Conservation (phyloP, 2,113 vertebrate genomes). For the Urocynchramus pylzowi region DNA sequence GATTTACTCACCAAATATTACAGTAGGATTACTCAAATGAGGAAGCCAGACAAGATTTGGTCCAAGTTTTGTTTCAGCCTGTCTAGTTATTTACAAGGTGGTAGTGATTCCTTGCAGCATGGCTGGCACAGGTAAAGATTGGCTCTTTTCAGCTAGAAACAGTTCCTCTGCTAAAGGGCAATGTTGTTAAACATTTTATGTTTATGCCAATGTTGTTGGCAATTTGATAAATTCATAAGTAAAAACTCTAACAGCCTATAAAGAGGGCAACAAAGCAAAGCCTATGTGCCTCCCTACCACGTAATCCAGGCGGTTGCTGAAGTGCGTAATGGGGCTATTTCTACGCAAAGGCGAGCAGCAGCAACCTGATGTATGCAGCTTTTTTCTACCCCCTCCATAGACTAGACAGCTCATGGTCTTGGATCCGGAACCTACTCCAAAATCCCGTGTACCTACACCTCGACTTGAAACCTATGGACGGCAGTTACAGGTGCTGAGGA, state of each 20-base stretch:
- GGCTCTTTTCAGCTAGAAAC: neutral
- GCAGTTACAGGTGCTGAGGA: neutral
- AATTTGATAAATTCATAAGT: neutral
- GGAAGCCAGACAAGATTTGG: neutral
- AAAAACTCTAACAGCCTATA: neutral
- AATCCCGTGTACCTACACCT: too few relatives aligned
- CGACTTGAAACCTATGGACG: neutral
- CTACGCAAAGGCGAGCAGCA: neutral
- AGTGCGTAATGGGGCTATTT: neutral
- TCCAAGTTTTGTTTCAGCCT: neutral
- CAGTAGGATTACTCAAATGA: neutral
- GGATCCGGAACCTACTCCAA: neutral
- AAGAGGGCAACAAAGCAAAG: neutral
- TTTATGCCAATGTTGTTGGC: too few relatives aligned
- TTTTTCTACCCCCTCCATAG: accelerated
- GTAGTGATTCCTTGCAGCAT: neutral
- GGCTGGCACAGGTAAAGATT: neutral
- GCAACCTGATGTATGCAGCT: accelerated
- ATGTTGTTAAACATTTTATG: too few relatives aligned
- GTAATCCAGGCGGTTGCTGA: neutral
- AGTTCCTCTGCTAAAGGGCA: neutral
- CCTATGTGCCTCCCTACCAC: accelerated
- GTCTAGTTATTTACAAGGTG: neutral
- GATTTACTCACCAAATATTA: neutral
- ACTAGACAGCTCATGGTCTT: neutral